Evolutionary conservation across 1,140 invertebrate species (phyloP), one percentile per base, ranked within the genome.

Genomic region (Diorhabda elongata): DNA sequence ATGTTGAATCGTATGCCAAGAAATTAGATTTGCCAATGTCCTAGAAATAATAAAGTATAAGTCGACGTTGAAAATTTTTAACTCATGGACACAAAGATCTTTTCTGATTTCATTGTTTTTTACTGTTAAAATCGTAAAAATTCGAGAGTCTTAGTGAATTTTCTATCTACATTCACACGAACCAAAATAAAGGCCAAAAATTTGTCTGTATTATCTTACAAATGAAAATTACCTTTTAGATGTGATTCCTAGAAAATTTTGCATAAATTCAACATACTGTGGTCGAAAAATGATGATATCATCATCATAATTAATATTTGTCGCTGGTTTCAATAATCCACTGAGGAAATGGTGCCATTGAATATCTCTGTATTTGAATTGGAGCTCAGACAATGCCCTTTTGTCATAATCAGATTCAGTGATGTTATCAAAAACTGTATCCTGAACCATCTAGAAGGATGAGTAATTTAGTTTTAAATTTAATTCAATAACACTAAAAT

Each of bases 361-460:
- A 41, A 79, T 72, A 44, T 65, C 86, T 3, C 90, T 88, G 77
- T 90, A 92, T 60, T 89, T 87, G 58, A 85, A 76, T 71, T 91
- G 87, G 4, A 98, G 79, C 64, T 96, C 87, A 3, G 80, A 80
- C 3, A 97, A 82, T 0, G 89, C 91, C 86, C 93, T 93, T 9
- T 91, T 91, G 77, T 97, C 96, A 83, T 97, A 97, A 5, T 95
- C 43, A 5, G 70, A 83, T 68, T 91, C 89, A 4, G 92, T 92
- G 6, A 69, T 66, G 62, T 74, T 76, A 5, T 41, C 56, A 42
- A 44, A 61, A 59, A 9, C 61, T 7, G 68, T 69, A 64, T 73
- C 67, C 26, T 74, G 64, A 1, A 71, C 74, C 61, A 73, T 73
- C 74, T 75, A 56, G 5, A 64, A 69, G 26, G 26, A 26, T 26